Base-by-base conservation (phyloP, 2,797 vertebrate genomes). In the Rhabdomys pumilio region DNA sequence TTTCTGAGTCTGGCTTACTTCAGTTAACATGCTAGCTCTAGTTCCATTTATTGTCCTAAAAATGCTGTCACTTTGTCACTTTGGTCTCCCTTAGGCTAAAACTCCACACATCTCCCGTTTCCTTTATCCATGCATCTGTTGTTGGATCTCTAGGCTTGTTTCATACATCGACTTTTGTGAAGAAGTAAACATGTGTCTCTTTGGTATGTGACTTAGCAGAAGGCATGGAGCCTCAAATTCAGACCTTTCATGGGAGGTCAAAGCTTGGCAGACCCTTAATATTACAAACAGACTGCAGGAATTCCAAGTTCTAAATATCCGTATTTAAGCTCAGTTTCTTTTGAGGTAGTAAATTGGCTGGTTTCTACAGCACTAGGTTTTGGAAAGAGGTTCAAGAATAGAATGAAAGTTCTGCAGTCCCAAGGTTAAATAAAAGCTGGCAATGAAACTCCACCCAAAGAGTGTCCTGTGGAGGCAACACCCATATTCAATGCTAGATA, bases 251-350 rank as follows among this genome's bases (percentile, higher is more conserved):
- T 14, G 89, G 41, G 22, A 57, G 29, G 2, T 15, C 38, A 91
- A 72, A 17, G 76, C 94, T 20, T 47, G 67, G 63, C 17, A 80
- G 19, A 63, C 53, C 9, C 7, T 53, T 86, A 61, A 9, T 90
- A 13, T 57, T 11, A 50, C 38, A 82, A 89, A 86, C 34, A 63
- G 20, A 12, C 34, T 67, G 55, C 13, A 76, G 12, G 59, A 67
- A 2, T 89, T 63, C 73, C 67, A 65, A 65, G 47, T 59, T 72
- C 31, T 67, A 34, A 67, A 34, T 67, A 6, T 69, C 34, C 77
- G 92, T 84, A 57, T 44, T 86, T 26, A 92, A 93, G 84, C 80
- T 55, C 12, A 87, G 63, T 3, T 53, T 55, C 20, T 88, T 94
- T 89, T 53, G 26, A 89, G n/a, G 53, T 67, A 44, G 69, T 81